These are phyloP conservation scores for Nemopilema nomurai DNA, from an alignment of 30 jellyfish, hydroid and myxozoan genomes.

Conservation along the genomic window DNA sequence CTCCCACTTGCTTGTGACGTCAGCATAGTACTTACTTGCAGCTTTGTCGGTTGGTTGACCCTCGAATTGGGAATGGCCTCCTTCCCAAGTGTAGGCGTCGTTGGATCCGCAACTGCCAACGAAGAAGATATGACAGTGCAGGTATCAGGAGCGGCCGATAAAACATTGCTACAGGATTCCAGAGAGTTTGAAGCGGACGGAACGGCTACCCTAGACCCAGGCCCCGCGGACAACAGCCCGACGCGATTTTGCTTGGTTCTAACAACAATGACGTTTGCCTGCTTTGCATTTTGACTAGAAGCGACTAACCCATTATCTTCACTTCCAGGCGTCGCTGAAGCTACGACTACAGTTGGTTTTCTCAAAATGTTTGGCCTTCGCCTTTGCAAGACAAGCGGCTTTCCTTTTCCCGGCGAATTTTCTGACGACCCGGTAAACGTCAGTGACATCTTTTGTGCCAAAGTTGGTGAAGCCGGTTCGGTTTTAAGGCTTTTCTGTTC, in stretches of 20 bases:
- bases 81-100: background rate
- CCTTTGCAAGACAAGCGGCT: slow-evolving; percentile 33
- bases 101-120: background rate
- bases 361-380: slow-evolving; percentile 59
- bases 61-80: background rate
- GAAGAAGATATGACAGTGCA: background rate
- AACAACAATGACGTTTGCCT: background rate
- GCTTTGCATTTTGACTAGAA: background rate
- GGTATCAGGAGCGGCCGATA: too few relatives aligned
- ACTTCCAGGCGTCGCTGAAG: background rate
- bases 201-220: background rate
- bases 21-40: background rate
- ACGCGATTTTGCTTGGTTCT: background rate
- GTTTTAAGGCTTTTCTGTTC: background rate
- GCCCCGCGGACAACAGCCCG: background rate
- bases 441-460: background rate
- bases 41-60: background rate
- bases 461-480: background rate
- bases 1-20: background rate
- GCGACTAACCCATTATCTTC: background rate
- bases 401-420: background rate
- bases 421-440: background rate
- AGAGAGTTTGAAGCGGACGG: background rate
- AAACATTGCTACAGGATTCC: background rate
- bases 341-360: slow-evolving; percentile 5